Conservation (phyloP, 2,888 invertebrate genomes). For the Azorinus chamasolen region DNA sequence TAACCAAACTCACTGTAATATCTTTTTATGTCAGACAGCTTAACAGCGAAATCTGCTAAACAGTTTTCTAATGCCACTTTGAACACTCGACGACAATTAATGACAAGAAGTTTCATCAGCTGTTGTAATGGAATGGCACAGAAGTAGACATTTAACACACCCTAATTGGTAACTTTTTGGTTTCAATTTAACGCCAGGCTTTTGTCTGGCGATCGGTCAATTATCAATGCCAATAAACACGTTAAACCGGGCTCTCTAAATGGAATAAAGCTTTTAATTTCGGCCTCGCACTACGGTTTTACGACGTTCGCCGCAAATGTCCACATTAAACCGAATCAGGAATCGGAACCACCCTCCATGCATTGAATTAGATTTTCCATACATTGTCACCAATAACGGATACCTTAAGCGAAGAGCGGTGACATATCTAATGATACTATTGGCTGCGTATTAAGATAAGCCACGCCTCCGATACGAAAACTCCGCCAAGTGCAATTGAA, state of each 20-base stretch:
- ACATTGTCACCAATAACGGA: no score
- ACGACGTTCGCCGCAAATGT: constrained; percentile 38
- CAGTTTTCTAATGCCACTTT: constrained; percentile 42
- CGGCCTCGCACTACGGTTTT: constrained; percentile 38
- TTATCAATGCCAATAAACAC: constrained; percentile 57
- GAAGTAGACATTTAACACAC: constrained; percentile 52
- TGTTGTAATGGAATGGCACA: constrained; percentile 45
- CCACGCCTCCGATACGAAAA: no score
- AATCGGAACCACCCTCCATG: no score
- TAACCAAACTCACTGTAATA: constrained; percentile 17
- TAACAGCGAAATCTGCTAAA: constrained; percentile 32
- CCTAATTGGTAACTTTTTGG: constrained; percentile 61
- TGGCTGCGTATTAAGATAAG: no score
- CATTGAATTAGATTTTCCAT: no score
- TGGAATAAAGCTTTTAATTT: constrained; percentile 63
- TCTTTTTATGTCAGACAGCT: constrained; percentile 29
- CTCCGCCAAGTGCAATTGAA: no score
- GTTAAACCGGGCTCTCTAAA: constrained; percentile 49
- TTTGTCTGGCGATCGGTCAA: constrained; percentile 59
- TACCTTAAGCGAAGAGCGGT: no score
- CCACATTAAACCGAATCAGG: neutral
- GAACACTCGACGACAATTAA: constrained; percentile 13
- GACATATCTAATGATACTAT: no score
- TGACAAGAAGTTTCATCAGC: constrained; percentile 39
- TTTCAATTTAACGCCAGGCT: constrained; percentile 58